Percentiles rank a stretch among this genome's conserved stretches.
Evolutionary conservation across 2,888 invertebrate species (phyloP).

Genomic region (Apotomis betuletana): DNA sequence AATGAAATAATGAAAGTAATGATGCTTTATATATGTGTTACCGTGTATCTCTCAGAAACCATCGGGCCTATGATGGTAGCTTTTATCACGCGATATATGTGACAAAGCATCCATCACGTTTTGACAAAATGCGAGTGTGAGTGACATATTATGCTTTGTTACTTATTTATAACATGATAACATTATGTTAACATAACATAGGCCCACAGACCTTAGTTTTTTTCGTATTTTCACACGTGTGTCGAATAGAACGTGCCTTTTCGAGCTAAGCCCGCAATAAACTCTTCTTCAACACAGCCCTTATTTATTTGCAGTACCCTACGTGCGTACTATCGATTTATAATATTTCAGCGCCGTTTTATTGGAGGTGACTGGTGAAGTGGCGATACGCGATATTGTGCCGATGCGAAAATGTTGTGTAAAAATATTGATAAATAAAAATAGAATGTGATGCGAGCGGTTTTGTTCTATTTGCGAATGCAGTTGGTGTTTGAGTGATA

Average conservation of each 20-base stretch:
- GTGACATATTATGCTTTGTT: too few relatives aligned
- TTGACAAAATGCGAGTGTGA: too few relatives aligned
- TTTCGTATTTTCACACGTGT: neutral
- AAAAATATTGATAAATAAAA: constrained; percentile 25
- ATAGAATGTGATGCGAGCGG: neutral
- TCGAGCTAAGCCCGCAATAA: constrained; percentile 23
- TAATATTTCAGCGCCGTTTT: constrained; percentile 37
- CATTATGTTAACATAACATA: too few relatives aligned
- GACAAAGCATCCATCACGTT: too few relatives aligned
- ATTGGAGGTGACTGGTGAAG: constrained; percentile 29
- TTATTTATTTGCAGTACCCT: constrained; percentile 36
- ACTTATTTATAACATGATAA: too few relatives aligned
- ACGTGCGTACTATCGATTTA: constrained; percentile 39
- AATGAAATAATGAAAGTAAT: too few relatives aligned
- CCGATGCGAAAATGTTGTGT: constrained; percentile 19
- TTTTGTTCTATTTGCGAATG: neutral
- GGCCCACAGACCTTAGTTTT: neutral
- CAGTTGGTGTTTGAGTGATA: too few relatives aligned
- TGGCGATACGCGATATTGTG: constrained; percentile 22
- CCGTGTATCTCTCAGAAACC: too few relatives aligned
- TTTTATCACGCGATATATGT: too few relatives aligned
- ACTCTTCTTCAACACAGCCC: constrained; percentile 21
- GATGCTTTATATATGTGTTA: too few relatives aligned
- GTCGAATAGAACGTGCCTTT: neutral
- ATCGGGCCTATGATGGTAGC: too few relatives aligned